Conservation (phyloP, 2,797 vertebrate genomes). For the Lagodon rhomboides region DNA sequence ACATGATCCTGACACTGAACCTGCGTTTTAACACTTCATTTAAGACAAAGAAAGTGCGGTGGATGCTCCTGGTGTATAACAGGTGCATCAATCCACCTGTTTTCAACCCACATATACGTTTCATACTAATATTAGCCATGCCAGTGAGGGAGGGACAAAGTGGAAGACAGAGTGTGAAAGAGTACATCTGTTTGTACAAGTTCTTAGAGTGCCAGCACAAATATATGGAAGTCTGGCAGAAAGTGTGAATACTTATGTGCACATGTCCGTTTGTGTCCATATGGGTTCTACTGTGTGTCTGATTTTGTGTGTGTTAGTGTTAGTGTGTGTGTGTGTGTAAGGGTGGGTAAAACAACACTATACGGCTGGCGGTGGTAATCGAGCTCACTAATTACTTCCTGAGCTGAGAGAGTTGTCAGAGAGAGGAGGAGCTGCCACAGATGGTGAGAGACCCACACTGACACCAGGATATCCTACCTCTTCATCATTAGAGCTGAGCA, state of each 20-base stretch:
- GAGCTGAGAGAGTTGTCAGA: slow-evolving; percentile 81
- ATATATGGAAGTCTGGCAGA: slow-evolving; percentile 35
- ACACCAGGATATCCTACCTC: slow-evolving; percentile 77
- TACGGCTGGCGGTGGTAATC: slow-evolving; percentile 71
- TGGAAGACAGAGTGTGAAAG: slow-evolving; percentile 26
- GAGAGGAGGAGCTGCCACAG: slow-evolving; percentile 82
- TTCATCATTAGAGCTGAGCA: slow-evolving; percentile 76
- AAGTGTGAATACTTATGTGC: slow-evolving; percentile 38
- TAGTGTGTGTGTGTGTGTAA: slow-evolving; percentile 5
- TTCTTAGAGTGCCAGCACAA: slow-evolving; percentile 43
- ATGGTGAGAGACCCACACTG: slow-evolving; percentile 81
- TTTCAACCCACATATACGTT: neutral
- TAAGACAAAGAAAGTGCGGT: slow-evolving; percentile 1
- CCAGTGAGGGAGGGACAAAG: slow-evolving; percentile 11
- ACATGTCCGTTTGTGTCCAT: slow-evolving; percentile 40
- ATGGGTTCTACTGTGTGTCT: slow-evolving; percentile 31
- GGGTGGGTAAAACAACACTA: slow-evolving; percentile 54
- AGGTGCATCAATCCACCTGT: neutral
- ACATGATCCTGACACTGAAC: slow-evolving; percentile 25
- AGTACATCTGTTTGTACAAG: slow-evolving; percentile 43
- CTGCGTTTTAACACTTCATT: slow-evolving; percentile 8
- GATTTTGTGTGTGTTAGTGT: neutral
- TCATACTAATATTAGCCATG: slow-evolving; percentile 8
- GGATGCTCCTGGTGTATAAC: neutral
- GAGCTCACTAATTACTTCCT: slow-evolving; percentile 82